Evolutionary conservation across 2,113 vertebrate genomes (phyloP).

Genomic region (Chroicocephalus ridibundus): DNA sequence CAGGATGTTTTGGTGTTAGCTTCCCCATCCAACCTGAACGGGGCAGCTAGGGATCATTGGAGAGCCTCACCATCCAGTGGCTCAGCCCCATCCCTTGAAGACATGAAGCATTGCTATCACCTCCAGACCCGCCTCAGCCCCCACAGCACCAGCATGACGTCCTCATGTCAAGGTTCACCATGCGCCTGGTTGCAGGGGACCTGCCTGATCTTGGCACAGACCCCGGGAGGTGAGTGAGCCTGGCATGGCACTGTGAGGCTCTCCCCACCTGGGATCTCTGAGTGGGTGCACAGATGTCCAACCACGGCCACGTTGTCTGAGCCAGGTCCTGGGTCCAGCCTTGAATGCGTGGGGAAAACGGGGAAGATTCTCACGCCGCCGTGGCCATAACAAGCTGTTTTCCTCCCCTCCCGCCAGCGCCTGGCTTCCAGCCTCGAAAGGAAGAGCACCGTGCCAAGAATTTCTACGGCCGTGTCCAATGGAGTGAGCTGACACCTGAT

Average conservation of each 20-base stretch:
- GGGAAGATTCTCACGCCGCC: not conserved
- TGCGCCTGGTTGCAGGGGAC: not conserved
- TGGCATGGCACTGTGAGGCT: accelerated
- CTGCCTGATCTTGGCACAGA: accelerated
- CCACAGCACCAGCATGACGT: accelerated
- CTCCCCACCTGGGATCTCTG: not conserved
- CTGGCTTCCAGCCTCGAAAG: not conserved
- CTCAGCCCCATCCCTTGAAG: not conserved
- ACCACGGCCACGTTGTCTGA: not conserved
- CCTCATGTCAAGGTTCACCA: not conserved
- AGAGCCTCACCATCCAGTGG: not conserved
- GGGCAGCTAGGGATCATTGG: accelerated
- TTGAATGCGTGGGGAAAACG: accelerated
- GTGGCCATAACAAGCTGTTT: not conserved
- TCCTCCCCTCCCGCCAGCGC: not conserved
- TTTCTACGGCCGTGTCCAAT: not conserved
- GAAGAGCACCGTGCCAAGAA: not conserved
- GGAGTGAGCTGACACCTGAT: not conserved
- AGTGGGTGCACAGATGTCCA: not conserved
- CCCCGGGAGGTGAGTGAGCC: not conserved
- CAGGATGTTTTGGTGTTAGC: not conserved
- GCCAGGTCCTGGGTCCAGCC: not conserved
- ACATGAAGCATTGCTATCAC: not conserved
- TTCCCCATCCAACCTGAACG: not conserved
- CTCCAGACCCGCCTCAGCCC: not conserved